These are phyloP conservation scores for Agrochola macilenta DNA, from an alignment of 2,888 invertebrate species.

Conservation along the genomic window DNA sequence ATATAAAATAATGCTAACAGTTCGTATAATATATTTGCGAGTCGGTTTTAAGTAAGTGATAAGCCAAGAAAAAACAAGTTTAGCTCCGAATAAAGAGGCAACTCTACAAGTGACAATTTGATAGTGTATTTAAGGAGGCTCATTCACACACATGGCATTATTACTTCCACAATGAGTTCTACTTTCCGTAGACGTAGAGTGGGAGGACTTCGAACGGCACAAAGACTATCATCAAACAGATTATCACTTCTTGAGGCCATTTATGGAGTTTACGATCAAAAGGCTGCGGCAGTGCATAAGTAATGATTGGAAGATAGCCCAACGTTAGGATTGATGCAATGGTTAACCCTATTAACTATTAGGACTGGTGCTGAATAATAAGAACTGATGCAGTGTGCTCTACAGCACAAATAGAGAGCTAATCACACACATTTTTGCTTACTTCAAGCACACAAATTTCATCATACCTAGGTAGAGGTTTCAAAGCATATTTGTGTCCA, in stretches of 20 bases:
- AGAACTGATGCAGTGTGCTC: constrained; percentile 2
- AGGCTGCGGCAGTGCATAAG: constrained; percentile 36
- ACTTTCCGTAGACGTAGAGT: constrained; percentile 38
- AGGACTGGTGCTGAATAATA: constrained; percentile 44
- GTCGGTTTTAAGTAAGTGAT: constrained; percentile 32
- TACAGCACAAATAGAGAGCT: not conserved
- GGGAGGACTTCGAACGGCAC: constrained; percentile 34
- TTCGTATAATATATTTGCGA: constrained; percentile 42
- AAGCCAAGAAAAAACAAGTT: constrained; percentile 42
- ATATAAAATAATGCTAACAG: constrained; percentile 40
- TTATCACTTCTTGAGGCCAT: constrained; percentile 46
- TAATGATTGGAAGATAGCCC: constrained; percentile 40
- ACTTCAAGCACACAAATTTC: not conserved
- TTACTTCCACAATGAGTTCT: constrained; percentile 28
- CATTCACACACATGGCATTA: constrained; percentile 24
- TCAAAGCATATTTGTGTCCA: not conserved
- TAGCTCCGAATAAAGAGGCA: constrained; percentile 29
- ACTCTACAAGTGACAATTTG: constrained; percentile 27
- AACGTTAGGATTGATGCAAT: constrained; percentile 41
- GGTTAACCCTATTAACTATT: constrained; percentile 49
- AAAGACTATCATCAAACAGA: constrained; percentile 40
- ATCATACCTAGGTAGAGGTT: not conserved
- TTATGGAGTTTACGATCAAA: constrained; percentile 53
- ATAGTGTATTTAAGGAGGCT: constrained; percentile 32
- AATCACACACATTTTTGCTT: not conserved